A percentile compares a stretch with the other conserved stretches of the same genome.
Conservation (phyloP, 2,113 vertebrate species). For the Solea solea region DNA sequence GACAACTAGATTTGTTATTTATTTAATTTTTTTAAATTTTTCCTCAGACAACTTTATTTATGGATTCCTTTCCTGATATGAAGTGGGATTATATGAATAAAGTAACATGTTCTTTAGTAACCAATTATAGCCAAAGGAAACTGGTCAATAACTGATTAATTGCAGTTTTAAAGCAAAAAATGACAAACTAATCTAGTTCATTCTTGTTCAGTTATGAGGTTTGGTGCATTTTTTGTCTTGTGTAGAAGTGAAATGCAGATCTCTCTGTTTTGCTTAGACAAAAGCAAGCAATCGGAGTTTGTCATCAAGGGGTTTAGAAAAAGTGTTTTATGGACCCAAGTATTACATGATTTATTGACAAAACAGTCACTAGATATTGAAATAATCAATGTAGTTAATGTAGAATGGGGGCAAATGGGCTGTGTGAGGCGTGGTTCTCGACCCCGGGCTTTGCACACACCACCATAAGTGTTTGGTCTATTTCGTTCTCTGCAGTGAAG, state of each 20-base stretch:
- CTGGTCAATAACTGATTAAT: background rate
- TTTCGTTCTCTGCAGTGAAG: constrained; percentile 54
- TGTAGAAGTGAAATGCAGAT: background rate
- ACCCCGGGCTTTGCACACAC: constrained; percentile 33
- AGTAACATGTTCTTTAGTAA: background rate
- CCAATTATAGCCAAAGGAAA: background rate
- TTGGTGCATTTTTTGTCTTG: background rate
- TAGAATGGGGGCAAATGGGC: constrained; percentile 11
- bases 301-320: background rate
- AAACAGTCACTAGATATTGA: constrained; percentile 1
- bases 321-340: background rate
- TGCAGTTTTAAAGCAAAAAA: background rate
- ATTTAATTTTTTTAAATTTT: too few species aligned
- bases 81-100: too few species aligned
- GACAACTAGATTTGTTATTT: too few species aligned
- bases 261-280: constrained; percentile 13
- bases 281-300: constrained; percentile 9
- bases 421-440: constrained; percentile 21
- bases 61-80: too few species aligned
- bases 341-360: constrained; percentile 8
- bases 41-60: too few species aligned
- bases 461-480: constrained; percentile 30
- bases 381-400: constrained; percentile 9
- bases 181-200: too few species aligned
- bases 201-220: constrained; percentile 2